Percentiles rank a stretch among this genome's conserved stretches.
Conservation (phyloP, 2,113 vertebrate species). For the Benitochromis conjunctus region DNA sequence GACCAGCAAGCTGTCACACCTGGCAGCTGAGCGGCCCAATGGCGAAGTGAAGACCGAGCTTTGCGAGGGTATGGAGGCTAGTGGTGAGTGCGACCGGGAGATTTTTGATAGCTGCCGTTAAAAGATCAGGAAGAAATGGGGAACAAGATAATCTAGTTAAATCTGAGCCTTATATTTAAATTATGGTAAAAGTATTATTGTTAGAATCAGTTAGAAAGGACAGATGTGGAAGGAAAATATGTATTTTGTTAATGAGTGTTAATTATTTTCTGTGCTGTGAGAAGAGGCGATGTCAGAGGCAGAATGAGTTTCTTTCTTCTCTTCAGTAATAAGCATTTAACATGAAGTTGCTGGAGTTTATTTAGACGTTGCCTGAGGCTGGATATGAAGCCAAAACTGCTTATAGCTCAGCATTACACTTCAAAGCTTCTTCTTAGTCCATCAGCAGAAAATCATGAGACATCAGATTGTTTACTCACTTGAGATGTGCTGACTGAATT, state of each 20-base stretch:
- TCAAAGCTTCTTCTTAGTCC: slow-evolving; percentile 17
- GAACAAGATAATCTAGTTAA: neutral
- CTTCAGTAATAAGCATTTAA: slow-evolving; percentile 3
- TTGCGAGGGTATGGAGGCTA: slow-evolving; percentile 92
- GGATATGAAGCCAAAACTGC: slow-evolving; percentile 12
- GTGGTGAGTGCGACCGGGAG: slow-evolving; percentile 75
- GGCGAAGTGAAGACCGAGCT: slow-evolving; percentile 95
- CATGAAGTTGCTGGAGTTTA: neutral
- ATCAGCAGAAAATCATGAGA: slow-evolving; percentile 27
- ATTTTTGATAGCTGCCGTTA: neutral
- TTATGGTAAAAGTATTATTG: neutral
- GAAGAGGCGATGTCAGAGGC: neutral
- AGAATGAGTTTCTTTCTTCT: neutral
- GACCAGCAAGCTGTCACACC: slow-evolving; percentile 93
- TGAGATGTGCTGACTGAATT: slow-evolving; percentile 28
- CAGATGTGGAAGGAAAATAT: neutral
- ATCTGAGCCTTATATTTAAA: neutral
- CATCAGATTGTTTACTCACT: slow-evolving; percentile 23
- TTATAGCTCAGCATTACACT: slow-evolving; percentile 26
- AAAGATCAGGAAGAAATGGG: neutral
- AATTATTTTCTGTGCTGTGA: neutral
- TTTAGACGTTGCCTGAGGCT: slow-evolving; percentile 19
- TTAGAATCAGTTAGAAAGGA: neutral
- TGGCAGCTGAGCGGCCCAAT: slow-evolving; percentile 91
- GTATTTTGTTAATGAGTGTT: neutral